These are phyloP conservation scores for Balanococcus diminutus DNA, from an alignment of 2,888 invertebrate genomes.

Conservation along the genomic window DNA sequence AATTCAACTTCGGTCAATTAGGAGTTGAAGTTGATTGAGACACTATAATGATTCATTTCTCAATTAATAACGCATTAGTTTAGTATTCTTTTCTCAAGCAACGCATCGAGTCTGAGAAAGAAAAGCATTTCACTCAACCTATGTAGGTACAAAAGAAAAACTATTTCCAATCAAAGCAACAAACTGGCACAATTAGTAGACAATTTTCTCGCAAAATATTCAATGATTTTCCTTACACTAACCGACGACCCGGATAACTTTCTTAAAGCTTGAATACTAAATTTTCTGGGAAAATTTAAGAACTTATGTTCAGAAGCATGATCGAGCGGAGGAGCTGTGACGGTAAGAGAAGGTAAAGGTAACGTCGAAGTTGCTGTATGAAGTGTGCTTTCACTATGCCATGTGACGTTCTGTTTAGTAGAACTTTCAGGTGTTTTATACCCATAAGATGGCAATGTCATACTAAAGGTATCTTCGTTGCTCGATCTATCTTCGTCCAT, in stretches of 20 bases:
- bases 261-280: slow-evolving; percentile 54
- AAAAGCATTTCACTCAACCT: slow-evolving; percentile 2
- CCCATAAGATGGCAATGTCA: background rate
- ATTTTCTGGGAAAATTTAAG: slow-evolving; percentile 52
- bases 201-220: background rate
- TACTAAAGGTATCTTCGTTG: slow-evolving; percentile 4
- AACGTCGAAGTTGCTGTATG: slow-evolving; percentile 50
- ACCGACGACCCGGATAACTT: slow-evolving; percentile 54
- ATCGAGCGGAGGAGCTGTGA: slow-evolving; percentile 56
- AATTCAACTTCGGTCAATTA: background rate
- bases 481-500: slow-evolving; percentile 19
- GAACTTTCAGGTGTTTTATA: background rate
- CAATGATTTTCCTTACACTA: slow-evolving; percentile 16
- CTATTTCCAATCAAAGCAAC: background rate
- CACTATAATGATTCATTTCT: background rate
- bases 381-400: slow-evolving; percentile 56
- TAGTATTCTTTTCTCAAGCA: background rate
- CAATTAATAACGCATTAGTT: background rate
- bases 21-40: background rate
- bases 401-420: slow-evolving; percentile 7
- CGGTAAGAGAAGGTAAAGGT: slow-evolving; percentile 57
- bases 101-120: background rate
- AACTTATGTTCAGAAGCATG: slow-evolving; percentile 47
- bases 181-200: background rate
- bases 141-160: background rate